Conservation (phyloP, 2,113 vertebrate species). For the Prinia subflava region DNA sequence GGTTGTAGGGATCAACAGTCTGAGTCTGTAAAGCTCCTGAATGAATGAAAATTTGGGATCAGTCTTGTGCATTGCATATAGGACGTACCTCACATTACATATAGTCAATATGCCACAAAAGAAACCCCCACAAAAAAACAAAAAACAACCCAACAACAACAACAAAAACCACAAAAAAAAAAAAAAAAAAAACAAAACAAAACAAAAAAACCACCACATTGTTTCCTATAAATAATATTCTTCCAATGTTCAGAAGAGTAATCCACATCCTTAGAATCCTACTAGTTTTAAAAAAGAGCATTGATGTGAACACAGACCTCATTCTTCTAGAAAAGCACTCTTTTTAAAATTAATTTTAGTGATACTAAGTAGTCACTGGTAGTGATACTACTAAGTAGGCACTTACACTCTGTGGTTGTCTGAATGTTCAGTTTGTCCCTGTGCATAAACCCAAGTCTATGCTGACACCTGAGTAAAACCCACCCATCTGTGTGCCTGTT, state of each 20-base stretch:
- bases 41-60: not conserved
- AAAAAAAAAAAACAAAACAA: too few relatives aligned
- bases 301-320: not conserved
- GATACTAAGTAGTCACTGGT: not conserved
- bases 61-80: not conserved
- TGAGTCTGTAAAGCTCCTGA: not conserved
- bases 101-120: not conserved
- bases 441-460: rapidly evolving
- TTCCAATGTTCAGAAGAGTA: not conserved
- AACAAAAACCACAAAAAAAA: too few relatives aligned
- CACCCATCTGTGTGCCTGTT: not conserved
- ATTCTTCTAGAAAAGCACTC: not conserved
- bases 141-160: too few relatives aligned
- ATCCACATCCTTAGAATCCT: not conserved
- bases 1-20: not conserved
- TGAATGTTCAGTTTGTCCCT: not conserved
- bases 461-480: not conserved
- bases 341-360: not conserved
- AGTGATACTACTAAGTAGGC: not conserved
- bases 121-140: too few relatives aligned
- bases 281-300: not conserved
- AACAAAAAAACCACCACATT: not conserved
- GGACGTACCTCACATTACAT: not conserved
- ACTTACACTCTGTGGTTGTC: not conserved
- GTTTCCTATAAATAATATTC: not conserved